A percentile compares a stretch with the other conserved stretches of the same genome.
Conservation (phyloP, 2,888 invertebrate species). For the Leptopterna dolabrata region DNA sequence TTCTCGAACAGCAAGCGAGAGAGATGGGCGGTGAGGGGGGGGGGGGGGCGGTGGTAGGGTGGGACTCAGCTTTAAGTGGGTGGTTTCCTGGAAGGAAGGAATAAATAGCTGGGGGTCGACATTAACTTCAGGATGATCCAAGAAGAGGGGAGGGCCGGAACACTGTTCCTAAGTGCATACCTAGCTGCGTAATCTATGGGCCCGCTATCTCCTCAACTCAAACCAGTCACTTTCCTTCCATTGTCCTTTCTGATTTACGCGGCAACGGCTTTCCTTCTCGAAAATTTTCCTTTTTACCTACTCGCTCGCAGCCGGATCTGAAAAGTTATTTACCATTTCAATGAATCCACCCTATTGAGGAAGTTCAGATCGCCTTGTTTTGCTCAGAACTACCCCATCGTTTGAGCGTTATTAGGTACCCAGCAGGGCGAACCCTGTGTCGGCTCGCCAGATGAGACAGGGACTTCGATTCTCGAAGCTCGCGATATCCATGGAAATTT, state of each 20-base stretch:
- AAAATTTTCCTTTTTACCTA: conserved; percentile 36
- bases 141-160: conserved; percentile 57
- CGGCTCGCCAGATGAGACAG: too few species aligned
- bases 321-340: conserved; percentile 46
- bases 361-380: background rate
- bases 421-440: too few species aligned
- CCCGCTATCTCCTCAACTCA: conserved; percentile 54
- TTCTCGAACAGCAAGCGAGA: conserved; percentile 51
- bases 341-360: conserved; percentile 10
- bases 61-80: conserved; percentile 59
- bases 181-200: conserved; percentile 57
- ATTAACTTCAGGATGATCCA: conserved; percentile 57
- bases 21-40: conserved; percentile 36
- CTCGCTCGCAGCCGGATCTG: background rate
- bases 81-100: conserved; percentile 61
- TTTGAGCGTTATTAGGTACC: background rate
- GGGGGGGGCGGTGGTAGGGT: conserved; percentile 40
- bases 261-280: conserved; percentile 21
- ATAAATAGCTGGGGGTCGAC: conserved; percentile 60
- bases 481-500: too few species aligned
- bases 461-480: too few species aligned
- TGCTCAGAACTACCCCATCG: too few species aligned
- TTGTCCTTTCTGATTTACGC: conserved; percentile 54
- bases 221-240: conserved; percentile 57
- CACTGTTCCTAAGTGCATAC: conserved; percentile 60